Evolutionary conservation across 37 sponge, comb jelly and placozoan species (phyloP), one percentile per base, ranked within the genome.

Genomic region (Ephydatia muelleri): DNA sequence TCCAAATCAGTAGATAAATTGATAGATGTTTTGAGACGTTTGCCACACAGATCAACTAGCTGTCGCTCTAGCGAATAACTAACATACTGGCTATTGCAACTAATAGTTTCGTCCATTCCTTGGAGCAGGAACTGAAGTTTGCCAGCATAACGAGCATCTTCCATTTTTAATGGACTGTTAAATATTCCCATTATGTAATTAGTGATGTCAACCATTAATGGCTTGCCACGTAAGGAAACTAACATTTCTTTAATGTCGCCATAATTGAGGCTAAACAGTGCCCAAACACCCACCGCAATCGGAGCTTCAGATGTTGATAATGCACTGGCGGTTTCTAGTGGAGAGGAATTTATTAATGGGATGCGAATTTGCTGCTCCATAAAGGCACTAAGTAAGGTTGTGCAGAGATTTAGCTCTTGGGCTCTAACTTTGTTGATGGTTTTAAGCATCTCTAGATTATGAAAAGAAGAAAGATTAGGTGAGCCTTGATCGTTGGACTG

Each of bases 31-130:
- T 35, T 31, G 1, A 76, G 76, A 21, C 71, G 81, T 9, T 85
- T 80, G 14, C 14, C 29, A 49, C 91, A 91, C 30, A 82, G 91
- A 27, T 38, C 70, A 22, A 71, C 78, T 27, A 92, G 84, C 70
- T 92, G 92, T 21, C 84, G 85, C 28, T 92, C 92, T 30, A 92
- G 67, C 4, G 91, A 91, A 70, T 91, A 91, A 40, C 91, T 86
- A 37, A 91, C 73, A 35, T 91, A 91, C 69, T 85, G 76, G 38
- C 80, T 84, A 69, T 77, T 92, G 67, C 88, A 92, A 29, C 82
- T 88, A 1, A 92, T 85, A 4, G 82, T 65, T 2, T 87, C 26
- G 16, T 65, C 47, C 73, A 87, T 82, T 1, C 85, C 88, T 29
- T 87, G 87, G 0, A 83, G 71, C 16, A 92, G 66, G 38, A 92